These are phyloP conservation scores for Parazoanthus atlanticus DNA, from an alignment of 92 coral and sea anemone species.

Conservation along the genomic window DNA sequence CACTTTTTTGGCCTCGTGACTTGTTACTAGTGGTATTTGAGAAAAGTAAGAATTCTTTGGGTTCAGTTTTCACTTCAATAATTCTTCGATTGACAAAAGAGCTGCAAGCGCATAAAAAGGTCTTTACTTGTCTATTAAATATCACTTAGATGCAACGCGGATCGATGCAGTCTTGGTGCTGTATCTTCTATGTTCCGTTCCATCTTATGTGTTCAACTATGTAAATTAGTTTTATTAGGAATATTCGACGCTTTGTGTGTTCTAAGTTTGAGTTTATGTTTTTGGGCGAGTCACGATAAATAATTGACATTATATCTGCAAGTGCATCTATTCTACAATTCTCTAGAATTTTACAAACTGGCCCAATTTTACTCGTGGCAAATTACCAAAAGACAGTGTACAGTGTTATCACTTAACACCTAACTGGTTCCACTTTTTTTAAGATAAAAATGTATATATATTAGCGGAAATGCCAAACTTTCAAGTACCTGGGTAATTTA, in stretches of 20 bases:
- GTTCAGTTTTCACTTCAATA: no score
- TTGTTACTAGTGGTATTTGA: background rate
- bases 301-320: slow-evolving; percentile 2
- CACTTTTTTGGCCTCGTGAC: background rate
- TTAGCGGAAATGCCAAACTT: background rate
- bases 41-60: background rate
- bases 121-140: no score
- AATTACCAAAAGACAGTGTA: background rate
- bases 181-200: background rate
- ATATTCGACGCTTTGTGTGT: background rate
- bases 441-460: no score
- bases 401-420: background rate
- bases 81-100: background rate
- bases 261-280: background rate
- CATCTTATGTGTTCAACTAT: background rate
- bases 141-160: background rate
- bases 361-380: background rate
- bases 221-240: background rate
- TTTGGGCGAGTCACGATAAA: background rate
- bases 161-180: background rate
- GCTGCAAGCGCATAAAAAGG: background rate
- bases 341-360: background rate
- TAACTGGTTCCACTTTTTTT: background rate
- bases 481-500: background rate
- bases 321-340: background rate